phyloP scores from a whole-genome alignment of 2,797 vertebrate species.

The Hippocampus kuda region DNA sequence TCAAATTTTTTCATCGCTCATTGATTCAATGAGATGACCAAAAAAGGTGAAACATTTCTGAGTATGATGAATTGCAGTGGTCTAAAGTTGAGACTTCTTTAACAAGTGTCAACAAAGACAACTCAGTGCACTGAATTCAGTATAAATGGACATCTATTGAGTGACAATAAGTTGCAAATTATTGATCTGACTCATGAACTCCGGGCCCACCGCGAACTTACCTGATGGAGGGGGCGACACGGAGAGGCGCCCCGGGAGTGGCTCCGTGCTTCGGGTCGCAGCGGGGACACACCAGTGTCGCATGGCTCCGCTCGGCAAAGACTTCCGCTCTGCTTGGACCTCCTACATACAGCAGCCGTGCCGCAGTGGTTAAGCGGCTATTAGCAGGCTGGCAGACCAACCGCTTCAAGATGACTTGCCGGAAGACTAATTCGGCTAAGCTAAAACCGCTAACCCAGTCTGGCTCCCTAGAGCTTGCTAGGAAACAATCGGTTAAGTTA shows the following conservation, averaged over 20 bases:
- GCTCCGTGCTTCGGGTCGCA: conserved; percentile 68
- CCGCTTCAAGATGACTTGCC: conserved; percentile 23
- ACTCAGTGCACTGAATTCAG: background rate
- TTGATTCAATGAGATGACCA: background rate
- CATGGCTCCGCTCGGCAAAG: conserved; percentile 63
- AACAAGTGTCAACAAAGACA: background rate
- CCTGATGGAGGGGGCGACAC: conserved; percentile 66
- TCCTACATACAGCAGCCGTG: conserved; percentile 37
- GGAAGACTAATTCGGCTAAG: conserved; percentile 36
- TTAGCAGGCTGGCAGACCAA: conserved; percentile 41
- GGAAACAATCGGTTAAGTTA: conserved; percentile 13
- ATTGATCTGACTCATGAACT: background rate
- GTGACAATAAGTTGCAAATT: background rate
- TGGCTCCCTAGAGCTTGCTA: conserved; percentile 25
- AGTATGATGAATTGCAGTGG: background rate
- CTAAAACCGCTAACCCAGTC: conserved; percentile 36
- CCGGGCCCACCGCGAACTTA: conserved; percentile 27
- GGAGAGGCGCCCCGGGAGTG: conserved; percentile 67
- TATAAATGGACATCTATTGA: background rate
- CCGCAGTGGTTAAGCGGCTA: conserved; percentile 33
- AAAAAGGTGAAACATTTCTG: background rate
- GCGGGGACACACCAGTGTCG: conserved; percentile 75
- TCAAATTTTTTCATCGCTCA: background rate
- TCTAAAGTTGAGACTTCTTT: background rate
- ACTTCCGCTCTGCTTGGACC: conserved; percentile 23